Evolutionary conservation across 2,888 invertebrate genomes (phyloP).

Genomic region (Heliconius erato): DNA sequence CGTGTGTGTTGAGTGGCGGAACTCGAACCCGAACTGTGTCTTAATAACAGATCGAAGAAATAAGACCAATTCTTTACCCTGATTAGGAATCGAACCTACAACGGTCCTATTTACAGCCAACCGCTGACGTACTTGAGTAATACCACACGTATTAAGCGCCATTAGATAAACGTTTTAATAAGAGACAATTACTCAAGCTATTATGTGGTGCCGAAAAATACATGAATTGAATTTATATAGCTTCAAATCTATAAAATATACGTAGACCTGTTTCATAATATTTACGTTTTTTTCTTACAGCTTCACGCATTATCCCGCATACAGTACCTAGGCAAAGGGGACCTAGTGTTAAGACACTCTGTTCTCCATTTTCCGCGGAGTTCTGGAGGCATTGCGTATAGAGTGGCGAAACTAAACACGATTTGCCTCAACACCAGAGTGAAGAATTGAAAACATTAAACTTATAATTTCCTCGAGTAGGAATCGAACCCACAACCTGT

Average conservation of each 20-base stretch:
- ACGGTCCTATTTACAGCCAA: not conserved
- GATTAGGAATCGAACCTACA: not conserved
- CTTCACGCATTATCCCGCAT: too few species aligned
- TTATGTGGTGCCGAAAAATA: constrained; percentile 57
- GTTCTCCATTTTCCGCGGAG: too few species aligned
- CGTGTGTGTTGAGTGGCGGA: too few species aligned
- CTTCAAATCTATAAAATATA: constrained; percentile 29
- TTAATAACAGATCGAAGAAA: not conserved
- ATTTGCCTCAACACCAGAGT: too few species aligned
- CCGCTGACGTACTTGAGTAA: not conserved
- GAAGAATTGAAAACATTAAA: too few species aligned
- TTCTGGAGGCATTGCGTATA: too few species aligned
- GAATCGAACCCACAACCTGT: too few species aligned
- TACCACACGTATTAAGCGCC: not conserved
- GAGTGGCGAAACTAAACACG: too few species aligned
- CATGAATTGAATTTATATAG: constrained; percentile 60
- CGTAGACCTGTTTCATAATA: constrained; percentile 54
- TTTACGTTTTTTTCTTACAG: constrained; percentile 47
- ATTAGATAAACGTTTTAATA: constrained; percentile 15
- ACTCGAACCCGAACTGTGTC: too few species aligned
- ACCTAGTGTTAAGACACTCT: too few species aligned
- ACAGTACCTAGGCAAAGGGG: too few species aligned
- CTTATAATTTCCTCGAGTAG: too few species aligned
- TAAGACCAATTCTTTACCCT: not conserved
- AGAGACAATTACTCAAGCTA: constrained; percentile 18